Percentiles rank a stretch among this genome's conserved stretches.
Conservation (phyloP, 2,113 vertebrate species). For the Craseonycteris thonglongyai region DNA sequence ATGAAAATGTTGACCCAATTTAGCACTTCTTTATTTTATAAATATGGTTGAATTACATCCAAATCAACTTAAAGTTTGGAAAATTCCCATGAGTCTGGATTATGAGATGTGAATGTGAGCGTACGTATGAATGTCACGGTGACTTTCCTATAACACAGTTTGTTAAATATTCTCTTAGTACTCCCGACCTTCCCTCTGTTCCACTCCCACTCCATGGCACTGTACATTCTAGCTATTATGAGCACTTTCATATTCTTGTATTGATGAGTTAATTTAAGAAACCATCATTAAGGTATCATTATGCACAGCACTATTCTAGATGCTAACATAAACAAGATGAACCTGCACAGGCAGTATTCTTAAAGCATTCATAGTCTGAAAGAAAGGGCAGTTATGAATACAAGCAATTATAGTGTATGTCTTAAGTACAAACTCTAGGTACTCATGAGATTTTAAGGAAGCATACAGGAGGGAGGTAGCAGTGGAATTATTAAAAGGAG, state of each 20-base stretch:
- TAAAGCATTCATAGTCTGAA: background rate
- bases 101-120: background rate
- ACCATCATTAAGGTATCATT: background rate
- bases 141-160: background rate
- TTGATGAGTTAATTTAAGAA: background rate
- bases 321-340: background rate
- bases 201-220: fast-evolving
- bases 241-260: background rate
- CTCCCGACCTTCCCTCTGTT: background rate
- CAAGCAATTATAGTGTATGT: background rate
- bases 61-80: slow-evolving; percentile 26
- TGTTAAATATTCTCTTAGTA: background rate
- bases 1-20: slow-evolving; percentile 20
- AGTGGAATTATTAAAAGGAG: background rate
- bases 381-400: background rate
- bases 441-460: background rate
- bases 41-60: background rate
- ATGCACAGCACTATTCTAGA: background rate
- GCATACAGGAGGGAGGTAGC: background rate
- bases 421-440: background rate
- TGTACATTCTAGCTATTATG: background rate
- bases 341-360: background rate
- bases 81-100: background rate
- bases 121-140: background rate
- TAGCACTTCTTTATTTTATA: background rate